A percentile compares a stretch with the other conserved stretches of the same genome.
These are phyloP conservation scores for Philhelius pedissequus DNA, from an alignment of 2,888 invertebrate genomes.

Conservation along the genomic window DNA sequence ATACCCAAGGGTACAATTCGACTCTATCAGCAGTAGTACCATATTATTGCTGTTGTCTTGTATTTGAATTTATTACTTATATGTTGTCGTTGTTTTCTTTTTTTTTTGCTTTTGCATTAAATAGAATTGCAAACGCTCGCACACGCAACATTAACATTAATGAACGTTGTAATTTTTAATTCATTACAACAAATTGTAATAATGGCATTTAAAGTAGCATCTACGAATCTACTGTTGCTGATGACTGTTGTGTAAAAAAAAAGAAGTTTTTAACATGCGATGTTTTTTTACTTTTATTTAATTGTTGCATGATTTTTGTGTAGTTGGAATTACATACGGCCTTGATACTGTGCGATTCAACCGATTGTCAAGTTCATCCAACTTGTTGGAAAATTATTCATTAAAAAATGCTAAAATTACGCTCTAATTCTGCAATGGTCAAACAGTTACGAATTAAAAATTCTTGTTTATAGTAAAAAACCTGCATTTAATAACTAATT, in stretches of 20 bases:
- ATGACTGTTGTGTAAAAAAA: not conserved
- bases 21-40: not conserved
- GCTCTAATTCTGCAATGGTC: no score
- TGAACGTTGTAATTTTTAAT: constrained; percentile 35
- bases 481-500: no score
- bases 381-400: no score
- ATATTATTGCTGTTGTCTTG: constrained; percentile 42
- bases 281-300: not conserved
- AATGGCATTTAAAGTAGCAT: constrained; percentile 43
- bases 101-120: constrained; percentile 21
- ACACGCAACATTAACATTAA: constrained; percentile 56
- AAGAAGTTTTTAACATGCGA: not conserved
- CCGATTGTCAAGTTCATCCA: not conserved
- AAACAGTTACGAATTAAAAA: no score
- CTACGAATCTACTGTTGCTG: not conserved
- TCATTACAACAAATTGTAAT: constrained; percentile 57
- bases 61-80: constrained; percentile 27
- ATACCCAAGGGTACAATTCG: constrained; percentile 51
- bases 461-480: no score
- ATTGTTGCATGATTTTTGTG: not conserved
- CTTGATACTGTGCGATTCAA: not conserved
- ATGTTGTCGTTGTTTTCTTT: not conserved
- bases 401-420: no score
- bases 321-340: not conserved
- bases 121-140: constrained; percentile 32